Evolutionary conservation across 1,140 invertebrate species (phyloP), one percentile per base, ranked within the genome.

Genomic region (Anastrepha ludens): DNA sequence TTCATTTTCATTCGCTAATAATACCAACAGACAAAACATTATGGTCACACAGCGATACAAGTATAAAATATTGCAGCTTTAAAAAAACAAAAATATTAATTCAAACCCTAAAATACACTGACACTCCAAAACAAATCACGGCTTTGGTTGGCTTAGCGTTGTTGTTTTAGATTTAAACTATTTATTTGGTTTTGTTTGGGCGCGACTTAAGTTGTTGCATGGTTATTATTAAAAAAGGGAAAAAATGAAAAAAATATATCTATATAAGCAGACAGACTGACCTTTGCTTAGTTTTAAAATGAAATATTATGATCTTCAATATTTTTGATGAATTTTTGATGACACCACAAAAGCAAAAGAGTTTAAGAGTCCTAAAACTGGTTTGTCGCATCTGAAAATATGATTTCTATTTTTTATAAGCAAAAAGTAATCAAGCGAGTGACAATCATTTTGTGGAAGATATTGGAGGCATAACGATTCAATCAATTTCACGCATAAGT

Each of bases 1-100:
- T 81, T 81, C 50, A 81, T 81, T 81, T 81, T 81, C 55, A 81
- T 29, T 81, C 74, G 74, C 47, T 81, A 55, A 81, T 81, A 55
- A 58, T 58, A 81, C 44, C 74, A 20, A 58, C 74, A 81, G 74
- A 29, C 6, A 81, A 55, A 81, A 81, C 20, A 41, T 81, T 81
- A 81, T 55, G 47, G 74, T 17, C 47, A 55, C 67, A 47, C 15
- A 67, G 67, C 7, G 29, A 29, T 20, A 15, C 6, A 58, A 13
- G n/a, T 20, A 29, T 47, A 81, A 29, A 81, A 13, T 55, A 55
- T 11, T 55, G 50, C 11, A 2, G 50, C 50, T 1, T 11, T 55
- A 3, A 9, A 39, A 67, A 67, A 8, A 13, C 5, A 58, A 58
- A 62, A 62, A 13, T 62, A 62, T 62, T 62, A 62, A 62, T 17